A percentile compares a stretch with the other conserved stretches of the same genome.
These are phyloP conservation scores for Alaudala cheleensis DNA, from an alignment of 2,113 vertebrate genomes.

Conservation along the genomic window DNA sequence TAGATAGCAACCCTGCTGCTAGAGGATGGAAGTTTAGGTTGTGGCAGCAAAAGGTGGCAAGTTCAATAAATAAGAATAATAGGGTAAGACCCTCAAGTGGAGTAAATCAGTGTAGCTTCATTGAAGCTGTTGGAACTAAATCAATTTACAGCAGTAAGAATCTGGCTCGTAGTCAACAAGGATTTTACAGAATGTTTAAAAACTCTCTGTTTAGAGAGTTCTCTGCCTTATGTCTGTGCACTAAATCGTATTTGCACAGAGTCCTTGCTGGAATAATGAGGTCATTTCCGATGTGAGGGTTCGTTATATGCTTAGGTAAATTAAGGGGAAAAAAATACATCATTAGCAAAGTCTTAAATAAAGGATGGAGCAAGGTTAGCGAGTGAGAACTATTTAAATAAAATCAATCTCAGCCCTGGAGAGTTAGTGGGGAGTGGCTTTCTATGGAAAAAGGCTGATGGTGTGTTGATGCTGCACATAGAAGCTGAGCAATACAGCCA, in stretches of 20 bases:
- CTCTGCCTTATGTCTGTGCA: neutral
- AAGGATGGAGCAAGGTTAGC: conserved; percentile 22
- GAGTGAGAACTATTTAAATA: conserved; percentile 39
- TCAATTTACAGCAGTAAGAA: conserved; percentile 47
- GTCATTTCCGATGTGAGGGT: neutral
- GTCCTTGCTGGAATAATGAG: conserved; percentile 2
- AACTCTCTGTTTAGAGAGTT: neutral
- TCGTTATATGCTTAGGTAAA: conserved; percentile 36
- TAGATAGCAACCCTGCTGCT: conserved; percentile 16
- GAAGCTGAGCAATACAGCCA: neutral
- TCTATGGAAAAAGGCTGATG: neutral
- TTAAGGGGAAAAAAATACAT: neutral
- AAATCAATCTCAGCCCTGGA: conserved; percentile 15
- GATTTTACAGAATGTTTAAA: conserved; percentile 35
- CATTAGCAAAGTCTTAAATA: conserved; percentile 56
- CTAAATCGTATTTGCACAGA: neutral
- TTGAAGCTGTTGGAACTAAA: conserved; percentile 36
- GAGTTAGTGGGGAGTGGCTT: conserved; percentile 3
- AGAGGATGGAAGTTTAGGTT: conserved; percentile 13
- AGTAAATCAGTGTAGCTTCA: conserved; percentile 38
- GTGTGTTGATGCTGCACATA: neutral
- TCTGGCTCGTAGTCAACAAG: conserved; percentile 37
- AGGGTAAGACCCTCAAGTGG: conserved; percentile 8
- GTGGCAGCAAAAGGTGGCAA: conserved; percentile 14
- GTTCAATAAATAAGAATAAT: conserved; percentile 42